phyloP scores from a whole-genome alignment of 2,888 invertebrate genomes.

The Stegana nigrithorax region DNA sequence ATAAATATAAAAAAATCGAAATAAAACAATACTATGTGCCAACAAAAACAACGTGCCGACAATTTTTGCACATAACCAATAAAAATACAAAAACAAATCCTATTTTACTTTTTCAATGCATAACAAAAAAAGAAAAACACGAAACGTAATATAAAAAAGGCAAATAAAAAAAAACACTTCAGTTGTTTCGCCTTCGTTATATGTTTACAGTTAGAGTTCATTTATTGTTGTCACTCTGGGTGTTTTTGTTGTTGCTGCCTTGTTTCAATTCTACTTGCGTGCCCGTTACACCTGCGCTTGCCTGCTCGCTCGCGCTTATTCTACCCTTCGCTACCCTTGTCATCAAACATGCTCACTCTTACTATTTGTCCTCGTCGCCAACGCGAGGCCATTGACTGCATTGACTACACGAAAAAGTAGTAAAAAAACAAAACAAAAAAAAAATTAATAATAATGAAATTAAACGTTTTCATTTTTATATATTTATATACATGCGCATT shows the following conservation, averaged over 20 bases:
- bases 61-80: too few species aligned
- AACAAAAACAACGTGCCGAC: too few species aligned
- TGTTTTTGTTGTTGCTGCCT: not conserved
- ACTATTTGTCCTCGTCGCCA: slow-evolving; percentile 41
- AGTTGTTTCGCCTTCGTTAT: not conserved
- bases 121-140: not conserved
- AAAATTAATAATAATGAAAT: too few species aligned
- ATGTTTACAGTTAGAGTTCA: slow-evolving; percentile 8
- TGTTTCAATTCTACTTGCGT: not conserved
- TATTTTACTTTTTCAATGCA: too few species aligned
- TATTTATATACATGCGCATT: too few species aligned
- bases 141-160: not conserved
- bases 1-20: too few species aligned
- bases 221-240: not conserved
- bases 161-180: not conserved
- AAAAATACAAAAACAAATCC: too few species aligned
- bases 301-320: slow-evolving; percentile 12
- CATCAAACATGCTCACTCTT: not conserved
- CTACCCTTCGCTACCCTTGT: slow-evolving; percentile 12
- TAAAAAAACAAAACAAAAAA: too few species aligned
- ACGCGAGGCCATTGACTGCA: slow-evolving; percentile 49
- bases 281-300: slow-evolving; percentile 10
- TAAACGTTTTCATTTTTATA: too few species aligned
- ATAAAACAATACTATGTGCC: too few species aligned
- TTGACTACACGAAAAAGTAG: too few species aligned